Conservation (phyloP, 2,113 vertebrate species). For the Addax nasomaculatus region DNA sequence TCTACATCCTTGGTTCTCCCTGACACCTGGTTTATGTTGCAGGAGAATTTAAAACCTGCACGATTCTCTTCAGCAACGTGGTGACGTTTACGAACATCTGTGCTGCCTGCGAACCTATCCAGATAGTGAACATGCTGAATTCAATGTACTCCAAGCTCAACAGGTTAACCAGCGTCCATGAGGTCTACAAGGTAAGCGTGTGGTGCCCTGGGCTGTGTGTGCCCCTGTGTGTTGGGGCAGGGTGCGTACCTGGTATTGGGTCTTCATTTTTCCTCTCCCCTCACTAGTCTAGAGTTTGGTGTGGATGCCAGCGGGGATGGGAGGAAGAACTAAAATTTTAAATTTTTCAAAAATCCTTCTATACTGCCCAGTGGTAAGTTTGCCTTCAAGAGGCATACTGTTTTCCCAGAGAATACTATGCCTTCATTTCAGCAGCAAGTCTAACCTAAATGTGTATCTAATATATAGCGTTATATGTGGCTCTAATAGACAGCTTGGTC, state of each 20-base stretch:
- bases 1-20: background rate
- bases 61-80: slow-evolving; percentile 85
- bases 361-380: background rate
- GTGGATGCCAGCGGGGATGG: background rate
- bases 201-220: background rate
- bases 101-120: slow-evolving; percentile 83
- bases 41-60: slow-evolving; percentile 86
- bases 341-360: background rate
- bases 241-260: background rate
- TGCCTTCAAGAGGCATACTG: background rate
- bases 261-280: background rate
- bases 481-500: background rate
- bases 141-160: slow-evolving; percentile 85
- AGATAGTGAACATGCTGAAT: slow-evolving; percentile 85
- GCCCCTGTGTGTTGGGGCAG: background rate
- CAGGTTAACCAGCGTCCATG: slow-evolving; percentile 77
- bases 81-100: slow-evolving; percentile 87
- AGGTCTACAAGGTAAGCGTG: slow-evolving; percentile 81
- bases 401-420: background rate
- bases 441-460: background rate
- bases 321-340: background rate
- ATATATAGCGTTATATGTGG: background rate
- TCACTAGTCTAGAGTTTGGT: background rate
- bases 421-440: background rate
- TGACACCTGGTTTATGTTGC: slow-evolving; percentile 40